Base-by-base conservation (phyloP, 2,113 vertebrate species). In the Archilochus colubris region DNA sequence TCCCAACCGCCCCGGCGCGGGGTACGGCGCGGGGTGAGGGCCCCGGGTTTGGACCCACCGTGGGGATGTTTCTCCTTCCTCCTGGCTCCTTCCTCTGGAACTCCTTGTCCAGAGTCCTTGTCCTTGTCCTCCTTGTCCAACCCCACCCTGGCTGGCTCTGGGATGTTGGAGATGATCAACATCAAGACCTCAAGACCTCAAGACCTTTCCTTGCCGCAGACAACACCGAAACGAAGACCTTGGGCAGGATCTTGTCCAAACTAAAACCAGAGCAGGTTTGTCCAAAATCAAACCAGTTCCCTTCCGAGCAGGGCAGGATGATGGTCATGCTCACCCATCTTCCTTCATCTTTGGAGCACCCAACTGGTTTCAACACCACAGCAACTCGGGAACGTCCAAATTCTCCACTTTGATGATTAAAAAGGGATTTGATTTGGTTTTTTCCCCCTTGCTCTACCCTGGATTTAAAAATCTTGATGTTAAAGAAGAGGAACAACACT, bases 1-100 rank as follows among this genome's bases (percentile, higher is more conserved):
- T 36, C 94, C 36, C 27, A 82, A 28, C 96, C 18, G 19, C 89
- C 92, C 27, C 7, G 85, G 87, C 90, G n/a, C n/a, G n/a, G n/a
- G n/a, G n/a, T n/a, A n/a, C n/a, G n/a, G n/a, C n/a, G n/a, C n/a
- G n/a, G n/a, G n/a, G n/a, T n/a, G n/a, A n/a, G n/a, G n/a, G n/a
- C n/a, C n/a, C n/a, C n/a, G n/a, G n/a, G n/a, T n/a, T n/a, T n/a
- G n/a, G n/a, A n/a, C n/a, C n/a, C n/a, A n/a, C 76, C 0, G 0
- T 3, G 54, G 73, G 63, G 63, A 51, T 53, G 9, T 4, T 14
- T 27, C 24, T 23, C 18, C n/a, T 63, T 63, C 16, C 5, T 27
- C 11, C 31, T 11, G 46, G 16, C 15, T 67, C 19, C 17, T 3
- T 44, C 57, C 38, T 4, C 36, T 3, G 10, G n/a, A n/a, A n/a